Conservation (phyloP, 1,140 invertebrate species). For the Cydia amplana region DNA sequence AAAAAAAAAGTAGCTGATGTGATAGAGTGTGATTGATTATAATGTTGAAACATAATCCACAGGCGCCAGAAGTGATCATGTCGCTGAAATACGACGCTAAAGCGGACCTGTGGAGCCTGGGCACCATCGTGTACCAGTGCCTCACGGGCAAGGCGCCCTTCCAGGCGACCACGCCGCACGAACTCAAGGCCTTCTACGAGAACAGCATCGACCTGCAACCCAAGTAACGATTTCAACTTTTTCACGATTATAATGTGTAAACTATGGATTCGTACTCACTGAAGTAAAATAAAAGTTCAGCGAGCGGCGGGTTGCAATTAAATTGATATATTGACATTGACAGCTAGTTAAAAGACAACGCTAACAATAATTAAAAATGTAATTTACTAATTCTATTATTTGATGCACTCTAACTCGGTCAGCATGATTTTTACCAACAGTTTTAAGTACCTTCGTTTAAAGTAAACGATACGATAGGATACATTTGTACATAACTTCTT, state of each 20-base stretch:
- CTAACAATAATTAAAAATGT: too few relatives aligned
- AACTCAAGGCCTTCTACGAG: constrained; percentile 98
- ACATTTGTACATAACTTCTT: too few relatives aligned
- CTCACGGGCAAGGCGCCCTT: constrained; percentile 99
- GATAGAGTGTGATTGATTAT: not conserved
- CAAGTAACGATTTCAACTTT: constrained; percentile 83
- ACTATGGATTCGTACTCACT: too few relatives aligned
- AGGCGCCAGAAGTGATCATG: constrained; percentile 99
- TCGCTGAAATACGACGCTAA: constrained; percentile 99
- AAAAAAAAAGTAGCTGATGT: too few relatives aligned
- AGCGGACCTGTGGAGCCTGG: constrained; percentile 99
- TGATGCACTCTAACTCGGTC: too few relatives aligned
- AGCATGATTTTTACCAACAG: too few relatives aligned
- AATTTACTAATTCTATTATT: too few relatives aligned
- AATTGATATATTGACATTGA: too few relatives aligned
- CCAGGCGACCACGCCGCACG: constrained; percentile 98
- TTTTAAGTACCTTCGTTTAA: too few relatives aligned
- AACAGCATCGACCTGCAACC: constrained; percentile 97
- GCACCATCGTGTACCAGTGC: constrained; percentile 99
- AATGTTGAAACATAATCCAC: constrained; percentile 42
- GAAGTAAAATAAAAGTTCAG: not conserved
- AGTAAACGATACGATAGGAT: too few relatives aligned
- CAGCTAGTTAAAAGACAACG: too few relatives aligned
- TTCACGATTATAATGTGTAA: too few relatives aligned
- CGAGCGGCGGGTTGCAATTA: not conserved